A percentile compares a stretch with the other conserved stretches of the same genome.
Conservation (phyloP, 2,797 vertebrate genomes). For the Leuciscus waleckii region DNA sequence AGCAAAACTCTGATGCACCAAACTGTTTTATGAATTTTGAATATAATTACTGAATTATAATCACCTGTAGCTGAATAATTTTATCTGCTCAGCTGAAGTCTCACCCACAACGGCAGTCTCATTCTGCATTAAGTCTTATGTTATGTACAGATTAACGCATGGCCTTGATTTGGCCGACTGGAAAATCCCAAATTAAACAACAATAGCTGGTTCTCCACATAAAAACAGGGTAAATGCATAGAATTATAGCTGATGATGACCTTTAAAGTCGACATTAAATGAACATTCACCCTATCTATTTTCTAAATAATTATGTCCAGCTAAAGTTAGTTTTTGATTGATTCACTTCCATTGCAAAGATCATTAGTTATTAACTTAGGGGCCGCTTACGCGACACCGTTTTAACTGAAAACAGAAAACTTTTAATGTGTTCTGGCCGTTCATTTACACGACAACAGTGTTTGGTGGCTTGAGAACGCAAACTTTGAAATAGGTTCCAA, state of each 20-base stretch:
- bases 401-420: too few species aligned
- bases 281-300: not conserved
- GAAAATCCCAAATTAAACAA: not conserved
- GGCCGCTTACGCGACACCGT: too few species aligned
- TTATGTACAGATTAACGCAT: not conserved
- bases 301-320: not conserved
- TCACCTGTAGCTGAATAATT: not conserved
- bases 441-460: too few species aligned
- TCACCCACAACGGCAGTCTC: not conserved
- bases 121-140: not conserved
- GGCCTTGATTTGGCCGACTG: not conserved
- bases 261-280: not conserved
- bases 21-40: not conserved
- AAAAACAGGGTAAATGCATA: too few species aligned
- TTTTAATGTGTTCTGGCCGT: too few species aligned
- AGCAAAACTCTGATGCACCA: not conserved
- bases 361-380: too few species aligned
- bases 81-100: not conserved
- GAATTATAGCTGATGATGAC: not conserved
- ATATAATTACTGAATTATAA: not conserved
- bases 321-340: too few species aligned
- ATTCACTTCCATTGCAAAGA: too few species aligned
- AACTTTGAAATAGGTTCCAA: too few species aligned
- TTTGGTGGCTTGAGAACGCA: too few species aligned
- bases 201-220: not conserved